Conservation (phyloP, 2,113 vertebrate genomes). For the Corvus hawaiiensis region DNA sequence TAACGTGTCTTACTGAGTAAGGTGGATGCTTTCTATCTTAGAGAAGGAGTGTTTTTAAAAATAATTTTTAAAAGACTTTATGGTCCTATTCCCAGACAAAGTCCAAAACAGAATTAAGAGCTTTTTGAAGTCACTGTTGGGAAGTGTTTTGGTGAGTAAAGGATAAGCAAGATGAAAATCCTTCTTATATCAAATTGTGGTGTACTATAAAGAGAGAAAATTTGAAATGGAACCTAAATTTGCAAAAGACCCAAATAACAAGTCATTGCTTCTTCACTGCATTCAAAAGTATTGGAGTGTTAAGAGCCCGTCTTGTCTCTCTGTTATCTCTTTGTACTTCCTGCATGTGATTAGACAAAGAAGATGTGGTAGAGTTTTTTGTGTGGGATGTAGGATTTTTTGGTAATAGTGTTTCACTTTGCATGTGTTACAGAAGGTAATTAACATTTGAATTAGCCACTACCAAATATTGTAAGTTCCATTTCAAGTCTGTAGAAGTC, state of each 20-base stretch:
- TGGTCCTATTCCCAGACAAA: not conserved
- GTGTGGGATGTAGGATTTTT: not conserved
- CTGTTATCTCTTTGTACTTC: not conserved
- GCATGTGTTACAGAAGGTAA: not conserved
- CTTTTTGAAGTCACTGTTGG: not conserved
- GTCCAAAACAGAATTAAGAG: not conserved
- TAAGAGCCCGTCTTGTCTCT: not conserved
- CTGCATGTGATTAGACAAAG: not conserved
- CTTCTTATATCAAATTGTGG: not conserved
- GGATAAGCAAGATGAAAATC: not conserved
- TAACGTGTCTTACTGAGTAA: not conserved
- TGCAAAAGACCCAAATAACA: not conserved
- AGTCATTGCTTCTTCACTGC: not conserved
- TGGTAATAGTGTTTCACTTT: not conserved
- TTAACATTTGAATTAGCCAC: constrained; percentile 19
- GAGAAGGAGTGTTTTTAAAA: not conserved
- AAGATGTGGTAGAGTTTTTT: not conserved
- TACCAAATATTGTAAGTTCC: not conserved
- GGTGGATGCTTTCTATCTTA: not conserved
- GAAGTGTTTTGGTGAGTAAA: not conserved
- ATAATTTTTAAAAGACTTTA: not conserved
- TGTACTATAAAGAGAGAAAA: not conserved
- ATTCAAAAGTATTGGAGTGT: not conserved
- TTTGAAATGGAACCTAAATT: not conserved
- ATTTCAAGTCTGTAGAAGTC: not conserved